Evolutionary conservation across 2,113 vertebrate species (phyloP).

Genomic region (Gnathonemus echidnorhynchus): DNA sequence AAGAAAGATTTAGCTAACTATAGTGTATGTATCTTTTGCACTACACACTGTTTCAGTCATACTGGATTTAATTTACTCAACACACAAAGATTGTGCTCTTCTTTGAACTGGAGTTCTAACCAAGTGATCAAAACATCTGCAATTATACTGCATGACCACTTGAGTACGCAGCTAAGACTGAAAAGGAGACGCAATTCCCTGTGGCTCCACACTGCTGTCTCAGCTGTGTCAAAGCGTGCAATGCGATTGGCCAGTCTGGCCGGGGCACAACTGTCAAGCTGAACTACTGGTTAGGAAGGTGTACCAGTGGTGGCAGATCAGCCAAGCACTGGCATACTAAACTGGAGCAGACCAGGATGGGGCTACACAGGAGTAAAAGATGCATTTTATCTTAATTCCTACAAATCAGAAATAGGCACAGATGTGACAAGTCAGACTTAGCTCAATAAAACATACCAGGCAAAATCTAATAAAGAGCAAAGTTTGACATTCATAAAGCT

Average conservation of each 20-base stretch:
- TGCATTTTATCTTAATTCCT: not conserved
- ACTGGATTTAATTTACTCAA: not conserved
- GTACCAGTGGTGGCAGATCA: not conserved
- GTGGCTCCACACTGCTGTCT: not conserved
- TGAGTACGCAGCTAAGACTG: not conserved
- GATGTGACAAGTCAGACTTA: not conserved
- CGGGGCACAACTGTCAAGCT: not conserved
- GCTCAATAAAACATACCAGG: not conserved
- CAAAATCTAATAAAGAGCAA: not conserved
- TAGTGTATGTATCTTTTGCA: not conserved
- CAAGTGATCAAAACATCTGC: not conserved
- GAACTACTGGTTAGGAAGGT: not conserved
- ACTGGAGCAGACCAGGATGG: not conserved
- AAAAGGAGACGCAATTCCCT: not conserved
- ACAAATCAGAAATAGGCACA: not conserved
- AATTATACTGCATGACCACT: not conserved
- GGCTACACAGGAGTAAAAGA: not conserved
- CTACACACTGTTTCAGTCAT: not conserved
- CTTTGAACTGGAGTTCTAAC: not conserved
- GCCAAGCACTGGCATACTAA: not conserved
- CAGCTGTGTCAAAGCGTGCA: not conserved
- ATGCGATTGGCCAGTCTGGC: not conserved
- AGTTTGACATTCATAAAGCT: conserved; percentile 25
- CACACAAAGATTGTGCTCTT: not conserved
- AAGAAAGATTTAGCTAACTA: not conserved